phyloP scores from a whole-genome alignment of 2,888 invertebrate species.

The Cremastobaeus sp. region DNA sequence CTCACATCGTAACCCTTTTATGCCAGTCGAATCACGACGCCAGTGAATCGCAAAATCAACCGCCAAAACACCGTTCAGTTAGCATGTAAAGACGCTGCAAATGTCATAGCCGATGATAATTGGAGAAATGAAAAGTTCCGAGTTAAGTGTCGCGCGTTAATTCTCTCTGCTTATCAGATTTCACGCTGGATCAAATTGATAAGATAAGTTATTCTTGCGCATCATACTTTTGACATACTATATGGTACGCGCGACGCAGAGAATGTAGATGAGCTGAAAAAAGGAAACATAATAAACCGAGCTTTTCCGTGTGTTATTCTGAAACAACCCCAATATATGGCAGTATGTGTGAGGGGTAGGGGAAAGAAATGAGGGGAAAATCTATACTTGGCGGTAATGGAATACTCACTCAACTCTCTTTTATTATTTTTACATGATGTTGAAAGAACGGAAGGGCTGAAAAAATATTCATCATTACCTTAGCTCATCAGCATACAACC shows the following conservation, averaged over 20 bases:
- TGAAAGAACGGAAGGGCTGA: constrained; percentile 50
- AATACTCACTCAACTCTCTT: constrained; percentile 56
- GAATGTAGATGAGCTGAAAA: constrained; percentile 39
- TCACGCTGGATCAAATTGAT: constrained; percentile 44
- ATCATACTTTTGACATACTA: constrained; percentile 42
- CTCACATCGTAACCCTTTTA: constrained; percentile 9
- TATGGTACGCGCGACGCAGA: constrained; percentile 29
- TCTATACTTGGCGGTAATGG: constrained; percentile 56
- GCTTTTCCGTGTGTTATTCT: constrained; percentile 32
- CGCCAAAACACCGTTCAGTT: constrained; percentile 35
- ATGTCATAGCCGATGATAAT: constrained; percentile 14
- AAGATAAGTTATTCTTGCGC: constrained; percentile 38
- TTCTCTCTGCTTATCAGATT: constrained; percentile 28
- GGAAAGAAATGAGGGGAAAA: constrained; percentile 39
- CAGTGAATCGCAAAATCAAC: constrained; percentile 8
- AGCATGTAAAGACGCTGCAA: constrained; percentile 3
- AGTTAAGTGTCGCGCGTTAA: constrained; percentile 9
- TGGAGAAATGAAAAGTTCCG: background rate
- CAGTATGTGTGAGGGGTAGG: constrained; percentile 31
- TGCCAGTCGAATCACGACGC: background rate
- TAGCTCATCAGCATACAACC: constrained; percentile 45
- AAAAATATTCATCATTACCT: constrained; percentile 57
- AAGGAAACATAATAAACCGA: constrained; percentile 43
- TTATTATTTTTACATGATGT: constrained; percentile 58
- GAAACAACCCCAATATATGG: constrained; percentile 52